Percentiles rank a stretch among this genome's conserved stretches.
These are phyloP conservation scores for Andricus quercusramuli DNA, from an alignment of 2,888 invertebrate species.

Conservation along the genomic window DNA sequence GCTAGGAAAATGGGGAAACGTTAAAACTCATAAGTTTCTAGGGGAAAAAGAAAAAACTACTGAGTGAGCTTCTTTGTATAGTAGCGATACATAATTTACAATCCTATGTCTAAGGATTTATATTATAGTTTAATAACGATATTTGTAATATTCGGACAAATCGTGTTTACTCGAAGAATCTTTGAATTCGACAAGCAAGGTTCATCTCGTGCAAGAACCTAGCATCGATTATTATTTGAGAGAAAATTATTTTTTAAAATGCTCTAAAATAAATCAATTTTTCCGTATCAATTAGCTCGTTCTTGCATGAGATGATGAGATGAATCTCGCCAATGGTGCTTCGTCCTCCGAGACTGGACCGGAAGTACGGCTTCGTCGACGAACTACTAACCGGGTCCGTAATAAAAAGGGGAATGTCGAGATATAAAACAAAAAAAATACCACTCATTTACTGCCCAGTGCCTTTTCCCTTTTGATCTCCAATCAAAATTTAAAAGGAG, in stretches of 20 bases:
- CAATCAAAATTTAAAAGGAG: slow-evolving; percentile 46
- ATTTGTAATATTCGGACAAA: slow-evolving; percentile 56
- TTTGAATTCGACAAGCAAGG: slow-evolving; percentile 44
- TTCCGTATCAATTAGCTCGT: background rate
- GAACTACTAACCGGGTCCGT: background rate
- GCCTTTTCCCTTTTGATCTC: slow-evolving; percentile 68
- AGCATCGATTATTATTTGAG: background rate
- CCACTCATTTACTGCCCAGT: slow-evolving; percentile 64
- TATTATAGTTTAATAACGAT: slow-evolving; percentile 47
- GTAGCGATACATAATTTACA: slow-evolving; percentile 58
- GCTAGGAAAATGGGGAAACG: background rate
- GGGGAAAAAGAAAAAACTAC: slow-evolving; percentile 25
- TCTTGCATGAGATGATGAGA: slow-evolving; percentile 1
- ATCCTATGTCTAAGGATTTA: slow-evolving; percentile 28
- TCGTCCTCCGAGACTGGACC: background rate
- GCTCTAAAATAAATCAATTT: slow-evolving; percentile 16
- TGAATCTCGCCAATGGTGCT: slow-evolving; percentile 40
- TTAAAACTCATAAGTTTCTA: background rate
- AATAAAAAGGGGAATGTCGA: slow-evolving; percentile 21
- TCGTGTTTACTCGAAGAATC: slow-evolving; percentile 49
- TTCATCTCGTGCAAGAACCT: slow-evolving; percentile 32
- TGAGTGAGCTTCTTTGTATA: slow-evolving; percentile 66
- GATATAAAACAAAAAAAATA: slow-evolving; percentile 45
- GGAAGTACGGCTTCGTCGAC: background rate
- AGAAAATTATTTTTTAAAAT: background rate